Evolutionary conservation across 2,797 vertebrate species (phyloP).

Genomic region (Borostomias antarcticus): DNA sequence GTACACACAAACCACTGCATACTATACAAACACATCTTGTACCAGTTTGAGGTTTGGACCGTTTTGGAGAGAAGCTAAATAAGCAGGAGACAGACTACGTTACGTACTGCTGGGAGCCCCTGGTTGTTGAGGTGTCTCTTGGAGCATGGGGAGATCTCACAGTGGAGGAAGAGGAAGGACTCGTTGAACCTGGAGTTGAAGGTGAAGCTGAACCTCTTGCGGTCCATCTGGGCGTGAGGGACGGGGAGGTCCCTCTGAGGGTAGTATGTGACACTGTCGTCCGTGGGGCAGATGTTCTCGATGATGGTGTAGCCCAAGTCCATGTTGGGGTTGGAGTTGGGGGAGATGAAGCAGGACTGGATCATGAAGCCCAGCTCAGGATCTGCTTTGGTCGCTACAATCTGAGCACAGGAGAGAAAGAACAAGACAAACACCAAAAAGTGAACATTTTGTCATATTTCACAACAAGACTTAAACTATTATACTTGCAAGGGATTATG

Average conservation of each 20-base stretch:
- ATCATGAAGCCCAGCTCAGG: constrained; percentile 89
- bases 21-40: neutral
- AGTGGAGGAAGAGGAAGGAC: constrained; percentile 90
- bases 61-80: neutral
- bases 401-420: constrained; percentile 65
- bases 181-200: constrained; percentile 85
- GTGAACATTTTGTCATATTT: constrained; percentile 6
- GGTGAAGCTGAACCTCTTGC: constrained; percentile 88
- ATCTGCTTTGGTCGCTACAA: constrained; percentile 83
- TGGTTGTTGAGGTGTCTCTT: constrained; percentile 62
- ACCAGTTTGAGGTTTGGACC: neutral
- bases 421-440: neutral
- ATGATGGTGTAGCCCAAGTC: constrained; percentile 86
- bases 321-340: constrained; percentile 76
- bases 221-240: constrained; percentile 71
- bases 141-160: constrained; percentile 88
- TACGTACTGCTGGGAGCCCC: constrained; percentile 80
- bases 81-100: neutral
- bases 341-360: constrained; percentile 88
- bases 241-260: constrained; percentile 68
- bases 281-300: constrained; percentile 92
- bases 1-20: constrained; percentile 5
- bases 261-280: constrained; percentile 86
- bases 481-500: neutral
- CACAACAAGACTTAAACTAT: neutral